Percentiles rank a stretch among this genome's conserved stretches.
phyloP scores from a whole-genome alignment of 1,140 invertebrate species.

The Capitella teleta region DNA sequence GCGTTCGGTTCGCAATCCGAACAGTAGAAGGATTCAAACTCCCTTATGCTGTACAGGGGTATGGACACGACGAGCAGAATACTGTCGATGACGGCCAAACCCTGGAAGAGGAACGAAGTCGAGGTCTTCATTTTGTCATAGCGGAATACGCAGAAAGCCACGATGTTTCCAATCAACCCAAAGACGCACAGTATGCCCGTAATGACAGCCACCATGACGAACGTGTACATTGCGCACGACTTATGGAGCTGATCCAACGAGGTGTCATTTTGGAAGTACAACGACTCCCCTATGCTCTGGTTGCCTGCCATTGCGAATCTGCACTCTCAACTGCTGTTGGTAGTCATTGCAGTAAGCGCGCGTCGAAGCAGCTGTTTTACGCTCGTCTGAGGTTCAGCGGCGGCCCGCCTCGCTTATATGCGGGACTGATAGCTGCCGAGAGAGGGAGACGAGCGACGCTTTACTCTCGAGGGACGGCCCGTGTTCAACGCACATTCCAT shows the following conservation, averaged over 20 bases:
- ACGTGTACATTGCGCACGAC: constrained; percentile 10
- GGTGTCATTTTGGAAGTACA: too few species aligned
- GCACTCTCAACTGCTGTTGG: too few species aligned
- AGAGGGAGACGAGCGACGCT: too few species aligned
- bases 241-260: background rate
- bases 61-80: constrained; percentile 2
- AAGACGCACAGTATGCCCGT: constrained; percentile 6
- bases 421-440: too few species aligned
- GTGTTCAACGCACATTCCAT: too few species aligned
- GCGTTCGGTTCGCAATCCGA: constrained; percentile 1
- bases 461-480: too few species aligned
- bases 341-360: too few species aligned
- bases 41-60: constrained; percentile 8
- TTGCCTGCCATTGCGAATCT: too few species aligned
- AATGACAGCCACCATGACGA: constrained; percentile 8
- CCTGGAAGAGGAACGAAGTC: constrained; percentile 12
- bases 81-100: constrained; percentile 10
- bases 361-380: too few species aligned
- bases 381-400: too few species aligned
- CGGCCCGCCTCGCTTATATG: too few species aligned
- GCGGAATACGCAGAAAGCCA: constrained; percentile 8
- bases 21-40: constrained; percentile 1
- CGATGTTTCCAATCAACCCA: constrained; percentile 10
- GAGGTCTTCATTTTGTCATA: constrained; percentile 11
- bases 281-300: too few species aligned